Base-by-base conservation (phyloP, 1,140 invertebrate species). In the Zaprionus camerounensis region DNA sequence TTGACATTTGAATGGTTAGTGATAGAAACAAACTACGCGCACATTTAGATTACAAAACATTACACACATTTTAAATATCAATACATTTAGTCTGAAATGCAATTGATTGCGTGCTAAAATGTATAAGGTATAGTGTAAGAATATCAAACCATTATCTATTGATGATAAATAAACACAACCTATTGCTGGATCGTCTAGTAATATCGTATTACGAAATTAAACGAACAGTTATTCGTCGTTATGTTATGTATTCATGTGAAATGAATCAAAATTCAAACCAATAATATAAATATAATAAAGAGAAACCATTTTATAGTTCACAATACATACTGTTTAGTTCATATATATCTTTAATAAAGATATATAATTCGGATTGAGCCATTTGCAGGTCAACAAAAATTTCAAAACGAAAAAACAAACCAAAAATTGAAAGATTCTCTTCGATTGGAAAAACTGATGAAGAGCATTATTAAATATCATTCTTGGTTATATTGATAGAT, bases 391-490 rank as follows among this genome's bases (percentile, higher is more conserved):
- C 41, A 46, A 46, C 17, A 46, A 46, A 51, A 51, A 51, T 51
- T 4, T 13, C 20, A 51, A 51, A 24, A 51, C 0, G 11, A 22
- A 12, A 24, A 51, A 51, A 24, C 5, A 51, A 11, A 51, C 20
- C 12, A 22, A 51, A 51, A n/a, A 24, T 12, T 22, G 9, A 4
- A 22, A 49, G 46, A 46, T 46, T 46, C 5, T n/a, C 41, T 46
- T 46, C n/a, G n/a, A 15, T 46, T 34, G 31, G 41, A 46, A 51
- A 22, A 51, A 51, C n/a, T 46, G n/a, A 49, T 51, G 13, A 24
- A 20, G n/a, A 11, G 17, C n/a, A 24, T 24, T 24, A 51, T 51
- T 51, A 4, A 51, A 24, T 56, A 31, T 55, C 24, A 46, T 49
- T 34, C 24, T 59, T 28, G 13, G 7, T 51, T 12, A 13, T 65